Conservation (phyloP, 2,888 invertebrate species). For the Eucera pruinosa region DNA sequence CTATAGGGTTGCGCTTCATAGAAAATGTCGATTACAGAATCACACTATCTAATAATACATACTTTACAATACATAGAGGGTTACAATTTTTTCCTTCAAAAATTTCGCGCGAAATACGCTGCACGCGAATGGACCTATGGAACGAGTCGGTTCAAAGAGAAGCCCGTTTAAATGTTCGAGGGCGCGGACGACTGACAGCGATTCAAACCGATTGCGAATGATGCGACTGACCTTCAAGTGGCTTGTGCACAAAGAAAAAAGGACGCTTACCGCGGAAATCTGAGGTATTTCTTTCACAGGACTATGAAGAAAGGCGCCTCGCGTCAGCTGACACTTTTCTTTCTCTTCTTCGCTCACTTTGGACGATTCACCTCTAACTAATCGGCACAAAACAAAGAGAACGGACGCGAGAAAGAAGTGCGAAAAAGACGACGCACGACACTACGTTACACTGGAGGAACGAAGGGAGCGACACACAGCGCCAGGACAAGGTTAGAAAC, state of each 20-base stretch:
- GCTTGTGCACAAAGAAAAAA: neutral
- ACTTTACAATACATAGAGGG: neutral
- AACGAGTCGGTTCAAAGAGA: conserved; percentile 40
- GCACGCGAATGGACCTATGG: conserved; percentile 48
- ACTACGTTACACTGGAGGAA: conserved; percentile 50
- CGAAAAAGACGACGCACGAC: conserved; percentile 51
- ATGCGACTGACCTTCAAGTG: neutral
- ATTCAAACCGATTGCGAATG: neutral
- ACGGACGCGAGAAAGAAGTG: conserved; percentile 32
- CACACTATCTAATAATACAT: neutral
- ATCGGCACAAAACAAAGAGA: conserved; percentile 37
- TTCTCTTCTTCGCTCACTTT: conserved; percentile 13
- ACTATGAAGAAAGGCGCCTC: neutral
- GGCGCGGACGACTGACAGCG: conserved; percentile 7
- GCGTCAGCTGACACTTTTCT: conserved; percentile 18
- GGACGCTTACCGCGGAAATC: conserved; percentile 31
- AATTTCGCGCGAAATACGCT: conserved; percentile 55
- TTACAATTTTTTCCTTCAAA: conserved; percentile 29
- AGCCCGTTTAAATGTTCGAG: conserved; percentile 27
- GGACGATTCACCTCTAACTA: conserved; percentile 26
- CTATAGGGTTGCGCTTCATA: neutral
- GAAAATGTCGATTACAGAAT: neutral
- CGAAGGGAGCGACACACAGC: conserved; percentile 55
- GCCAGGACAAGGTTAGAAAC: conserved; percentile 70
- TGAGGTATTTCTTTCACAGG: conserved; percentile 8